These are phyloP conservation scores for Myanophis thanlyinensis DNA, from an alignment of 2,113 vertebrate genomes.

Conservation along the genomic window DNA sequence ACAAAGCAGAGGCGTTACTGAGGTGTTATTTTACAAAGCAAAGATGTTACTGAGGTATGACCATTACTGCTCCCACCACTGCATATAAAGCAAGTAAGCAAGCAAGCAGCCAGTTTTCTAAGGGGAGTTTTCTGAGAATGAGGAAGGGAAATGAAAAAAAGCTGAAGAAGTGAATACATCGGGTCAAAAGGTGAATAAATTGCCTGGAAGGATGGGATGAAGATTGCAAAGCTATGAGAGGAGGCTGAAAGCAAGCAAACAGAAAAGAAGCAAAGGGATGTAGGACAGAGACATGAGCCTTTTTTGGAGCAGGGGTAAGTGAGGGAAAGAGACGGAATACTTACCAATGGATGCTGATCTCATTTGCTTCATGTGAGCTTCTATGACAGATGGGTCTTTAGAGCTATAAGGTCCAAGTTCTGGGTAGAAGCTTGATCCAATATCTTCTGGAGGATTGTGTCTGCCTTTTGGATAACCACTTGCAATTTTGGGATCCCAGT, in stretches of 20 bases:
- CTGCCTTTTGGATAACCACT: constrained; percentile 84
- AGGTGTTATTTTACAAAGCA: not conserved
- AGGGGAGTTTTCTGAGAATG: not conserved
- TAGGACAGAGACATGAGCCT: not conserved
- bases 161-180: not conserved
- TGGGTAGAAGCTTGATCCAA: constrained; percentile 93
- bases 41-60: not conserved
- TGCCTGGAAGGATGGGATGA: not conserved
- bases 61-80: not conserved
- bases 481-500: constrained; percentile 92
- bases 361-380: constrained; percentile 93
- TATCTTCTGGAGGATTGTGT: constrained; percentile 90
- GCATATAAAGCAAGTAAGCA: not conserved
- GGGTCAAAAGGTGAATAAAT: not conserved
- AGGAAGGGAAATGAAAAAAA: not conserved
- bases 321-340: constrained; percentile 38
- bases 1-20: not conserved
- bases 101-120: not conserved
- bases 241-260: not conserved
- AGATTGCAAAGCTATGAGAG: not conserved
- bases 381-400: constrained; percentile 86
- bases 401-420: constrained; percentile 93
- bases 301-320: fast-evolving
- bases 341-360: constrained; percentile 87
- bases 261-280: not conserved